phyloP scores from a whole-genome alignment of 2,888 invertebrate species.

The Agrotis exclamationis region DNA sequence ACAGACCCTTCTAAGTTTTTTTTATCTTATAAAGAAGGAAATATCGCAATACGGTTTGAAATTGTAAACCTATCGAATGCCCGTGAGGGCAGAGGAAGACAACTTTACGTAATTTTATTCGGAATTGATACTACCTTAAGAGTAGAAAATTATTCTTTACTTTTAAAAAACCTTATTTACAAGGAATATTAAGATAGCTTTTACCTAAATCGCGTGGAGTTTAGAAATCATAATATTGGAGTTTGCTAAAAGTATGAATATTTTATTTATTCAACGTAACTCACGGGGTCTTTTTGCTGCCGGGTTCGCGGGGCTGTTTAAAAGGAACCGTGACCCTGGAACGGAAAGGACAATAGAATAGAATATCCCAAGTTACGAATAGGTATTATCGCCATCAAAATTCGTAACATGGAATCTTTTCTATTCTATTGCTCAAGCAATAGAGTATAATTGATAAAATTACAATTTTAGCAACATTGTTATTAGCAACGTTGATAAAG shows the following conservation, averaged over 20 bases:
- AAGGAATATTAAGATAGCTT: not conserved
- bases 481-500: no score
- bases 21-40: conserved; percentile 27
- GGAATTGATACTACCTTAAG: not conserved
- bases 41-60: conserved; percentile 36
- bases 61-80: conserved; percentile 43
- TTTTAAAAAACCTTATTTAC: not conserved
- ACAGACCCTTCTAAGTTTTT: conserved; percentile 18
- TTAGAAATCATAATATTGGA: not conserved
- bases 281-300: no score
- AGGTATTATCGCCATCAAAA: no score
- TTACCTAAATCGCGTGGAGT: not conserved
- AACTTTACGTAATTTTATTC: conserved; percentile 14
- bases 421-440: no score
- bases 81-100: not conserved
- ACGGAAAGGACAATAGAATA: no score
- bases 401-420: no score
- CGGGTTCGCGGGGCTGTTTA: no score
- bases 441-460: no score
- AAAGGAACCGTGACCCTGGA: no score
- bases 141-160: not conserved
- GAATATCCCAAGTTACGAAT: no score
- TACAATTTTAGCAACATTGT: no score
- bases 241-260: not conserved
- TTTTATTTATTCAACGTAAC: no score